A percentile compares a stretch with the other conserved stretches of the same genome.
These are phyloP conservation scores for Falco columbarius DNA, from an alignment of 2,797 vertebrate genomes.

Conservation along the genomic window DNA sequence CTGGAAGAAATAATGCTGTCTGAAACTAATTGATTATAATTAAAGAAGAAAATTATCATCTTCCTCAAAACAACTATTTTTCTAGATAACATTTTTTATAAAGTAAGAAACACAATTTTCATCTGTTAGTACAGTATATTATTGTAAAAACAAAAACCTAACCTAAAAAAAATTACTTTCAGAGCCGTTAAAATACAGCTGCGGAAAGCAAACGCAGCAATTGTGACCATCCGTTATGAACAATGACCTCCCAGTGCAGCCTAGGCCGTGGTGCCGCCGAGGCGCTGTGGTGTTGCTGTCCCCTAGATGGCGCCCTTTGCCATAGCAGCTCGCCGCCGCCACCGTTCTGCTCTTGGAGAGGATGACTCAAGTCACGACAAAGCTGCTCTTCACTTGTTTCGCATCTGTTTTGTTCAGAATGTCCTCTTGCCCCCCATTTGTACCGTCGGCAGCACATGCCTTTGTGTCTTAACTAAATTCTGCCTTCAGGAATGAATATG, in stretches of 20 bases:
- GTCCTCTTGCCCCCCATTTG: background rate
- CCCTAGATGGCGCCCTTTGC: constrained; percentile 56
- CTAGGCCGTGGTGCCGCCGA: fast-evolving
- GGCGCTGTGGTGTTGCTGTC: background rate
- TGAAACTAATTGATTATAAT: background rate
- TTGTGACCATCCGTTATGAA: background rate
- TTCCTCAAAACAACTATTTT: background rate
- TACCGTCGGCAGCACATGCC: background rate
- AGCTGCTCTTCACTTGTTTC: background rate
- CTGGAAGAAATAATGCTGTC: background rate
- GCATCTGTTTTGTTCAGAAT: background rate
- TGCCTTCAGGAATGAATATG: background rate
- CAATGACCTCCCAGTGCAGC: background rate
- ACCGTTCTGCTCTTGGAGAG: background rate
- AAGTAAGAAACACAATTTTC: background rate
- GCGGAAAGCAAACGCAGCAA: background rate
- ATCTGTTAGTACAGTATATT: background rate
- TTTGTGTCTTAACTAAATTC: background rate
- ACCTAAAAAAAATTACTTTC: background rate
- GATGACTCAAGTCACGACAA: fast-evolving
- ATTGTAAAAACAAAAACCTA: background rate
- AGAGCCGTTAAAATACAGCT: background rate
- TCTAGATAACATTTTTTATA: background rate
- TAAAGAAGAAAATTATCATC: background rate
- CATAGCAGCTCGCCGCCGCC: background rate